Percentiles rank a stretch among this genome's conserved stretches.
Conservation (phyloP, 2,888 invertebrate species). For the Bursaphelenchus okinawaensis region DNA sequence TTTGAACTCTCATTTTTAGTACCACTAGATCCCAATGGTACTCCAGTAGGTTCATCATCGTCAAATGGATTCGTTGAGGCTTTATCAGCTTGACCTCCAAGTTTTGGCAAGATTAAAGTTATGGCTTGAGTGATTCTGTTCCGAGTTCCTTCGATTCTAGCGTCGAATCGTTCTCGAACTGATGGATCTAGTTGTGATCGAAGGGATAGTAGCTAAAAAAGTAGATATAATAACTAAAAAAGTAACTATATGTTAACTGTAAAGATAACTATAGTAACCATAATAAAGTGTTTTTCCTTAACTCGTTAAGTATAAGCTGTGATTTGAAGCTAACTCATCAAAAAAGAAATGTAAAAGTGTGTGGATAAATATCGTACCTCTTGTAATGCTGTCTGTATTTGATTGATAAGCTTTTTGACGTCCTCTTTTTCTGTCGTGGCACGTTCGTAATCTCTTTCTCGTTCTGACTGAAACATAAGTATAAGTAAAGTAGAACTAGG, state of each 20-base stretch:
- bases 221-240: not conserved
- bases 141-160: slow-evolving; percentile 8
- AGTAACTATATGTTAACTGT: no score
- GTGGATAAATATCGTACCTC: no score
- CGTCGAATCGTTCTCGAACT: slow-evolving; percentile 13
- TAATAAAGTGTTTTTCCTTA: no score
- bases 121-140: not conserved
- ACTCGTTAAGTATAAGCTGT: no score
- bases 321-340: no score
- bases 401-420: slow-evolving; percentile 35
- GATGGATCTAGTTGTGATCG: slow-evolving; percentile 31
- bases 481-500: slow-evolving; percentile 7
- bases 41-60: no score
- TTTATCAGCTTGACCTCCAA: no score
- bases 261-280: no score
- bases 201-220: slow-evolving; percentile 33
- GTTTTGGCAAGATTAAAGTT: not conserved
- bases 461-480: slow-evolving; percentile 28
- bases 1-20: no score
- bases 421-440: slow-evolving; percentile 21
- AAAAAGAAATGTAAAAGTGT: no score
- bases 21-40: no score
- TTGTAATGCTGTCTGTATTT: slow-evolving; percentile 35
- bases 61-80: slow-evolving; percentile 8
- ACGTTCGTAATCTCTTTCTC: slow-evolving; percentile 20